Percentiles rank a stretch among this genome's conserved stretches.
Evolutionary conservation across 2,797 vertebrate species (phyloP).

Genomic region (Sebastes iracundus): DNA sequence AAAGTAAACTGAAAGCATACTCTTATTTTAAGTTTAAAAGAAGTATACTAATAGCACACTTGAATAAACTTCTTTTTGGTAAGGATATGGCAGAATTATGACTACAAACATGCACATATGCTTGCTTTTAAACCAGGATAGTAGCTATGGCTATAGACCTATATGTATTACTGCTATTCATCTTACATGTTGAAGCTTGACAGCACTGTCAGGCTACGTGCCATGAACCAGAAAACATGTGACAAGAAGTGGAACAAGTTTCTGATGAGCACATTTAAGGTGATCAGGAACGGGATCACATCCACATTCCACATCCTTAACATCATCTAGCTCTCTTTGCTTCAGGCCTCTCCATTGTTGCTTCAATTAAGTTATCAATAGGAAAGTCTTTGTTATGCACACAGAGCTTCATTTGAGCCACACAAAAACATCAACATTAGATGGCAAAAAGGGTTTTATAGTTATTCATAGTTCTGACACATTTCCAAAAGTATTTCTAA

Average conservation of each 20-base stretch:
- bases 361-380: background rate
- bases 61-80: too few relatives aligned
- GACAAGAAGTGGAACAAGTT: background rate
- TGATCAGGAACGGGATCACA: background rate
- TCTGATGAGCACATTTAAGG: background rate
- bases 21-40: too few relatives aligned
- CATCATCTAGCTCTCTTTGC: background rate
- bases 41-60: too few relatives aligned
- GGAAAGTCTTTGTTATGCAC: background rate
- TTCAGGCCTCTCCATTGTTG: background rate
- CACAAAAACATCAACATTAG: background rate
- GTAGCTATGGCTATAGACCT: background rate
- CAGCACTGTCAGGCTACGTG: background rate
- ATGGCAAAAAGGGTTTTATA: background rate
- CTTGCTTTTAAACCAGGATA: background rate
- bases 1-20: too few relatives aligned
- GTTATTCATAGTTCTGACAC: background rate
- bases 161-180: background rate
- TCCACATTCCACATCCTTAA: background rate
- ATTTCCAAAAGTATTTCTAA: background rate
- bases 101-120: background rate
- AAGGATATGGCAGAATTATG: background rate
- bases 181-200: background rate
- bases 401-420: background rate
- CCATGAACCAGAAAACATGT: background rate